phyloP scores from a whole-genome alignment of 2,113 vertebrate genomes.

The Colinus virginianus region DNA sequence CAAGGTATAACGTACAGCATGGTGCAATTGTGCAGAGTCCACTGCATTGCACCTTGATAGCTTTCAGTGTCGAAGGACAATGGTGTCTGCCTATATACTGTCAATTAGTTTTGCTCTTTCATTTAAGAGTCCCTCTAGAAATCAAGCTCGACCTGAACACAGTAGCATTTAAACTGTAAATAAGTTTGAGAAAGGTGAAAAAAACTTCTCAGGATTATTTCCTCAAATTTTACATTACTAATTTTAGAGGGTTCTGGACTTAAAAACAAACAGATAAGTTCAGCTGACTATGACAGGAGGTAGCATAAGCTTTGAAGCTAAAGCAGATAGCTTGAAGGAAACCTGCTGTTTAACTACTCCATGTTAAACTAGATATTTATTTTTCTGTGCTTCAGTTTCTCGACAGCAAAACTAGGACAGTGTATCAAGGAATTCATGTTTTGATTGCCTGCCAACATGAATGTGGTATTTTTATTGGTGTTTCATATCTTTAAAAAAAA shows the following conservation, averaged over 20 bases:
- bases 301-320: neutral
- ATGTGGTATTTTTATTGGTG: neutral
- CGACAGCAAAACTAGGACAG: neutral
- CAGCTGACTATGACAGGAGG: neutral
- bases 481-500: neutral
- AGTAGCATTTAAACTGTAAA: neutral
- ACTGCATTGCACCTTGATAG: accelerated
- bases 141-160: neutral
- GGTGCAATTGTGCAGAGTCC: neutral
- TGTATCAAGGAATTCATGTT: neutral
- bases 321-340: neutral
- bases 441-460: neutral
- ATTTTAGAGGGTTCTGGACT: neutral
- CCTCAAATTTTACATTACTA: neutral
- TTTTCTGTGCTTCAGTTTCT: slow-evolving; percentile 18
- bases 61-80: neutral
- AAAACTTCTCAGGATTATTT: neutral
- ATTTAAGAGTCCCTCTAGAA: neutral
- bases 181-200: neutral
- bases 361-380: neutral
- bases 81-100: neutral
- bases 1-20: neutral
- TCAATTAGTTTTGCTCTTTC: neutral
- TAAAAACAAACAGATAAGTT: neutral
- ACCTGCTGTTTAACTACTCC: neutral